Conservation (phyloP, 2,797 vertebrate species). For the Nasua narica region DNA sequence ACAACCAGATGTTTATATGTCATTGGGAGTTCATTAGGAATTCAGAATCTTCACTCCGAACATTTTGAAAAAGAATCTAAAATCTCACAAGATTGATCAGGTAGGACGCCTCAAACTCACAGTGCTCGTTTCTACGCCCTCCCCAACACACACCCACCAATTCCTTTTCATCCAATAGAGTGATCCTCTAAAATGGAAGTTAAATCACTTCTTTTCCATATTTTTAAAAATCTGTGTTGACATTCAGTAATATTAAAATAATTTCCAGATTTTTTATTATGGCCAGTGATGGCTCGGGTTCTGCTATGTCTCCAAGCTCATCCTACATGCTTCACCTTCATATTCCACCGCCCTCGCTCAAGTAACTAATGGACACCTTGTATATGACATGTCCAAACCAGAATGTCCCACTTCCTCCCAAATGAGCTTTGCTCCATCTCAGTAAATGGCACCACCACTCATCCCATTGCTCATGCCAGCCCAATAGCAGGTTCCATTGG, state of each 20-base stretch:
- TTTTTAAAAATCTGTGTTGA: background rate
- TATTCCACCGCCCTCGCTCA: background rate
- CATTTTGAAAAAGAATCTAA: background rate
- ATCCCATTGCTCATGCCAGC: background rate
- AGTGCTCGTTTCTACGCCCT: background rate
- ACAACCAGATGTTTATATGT: background rate
- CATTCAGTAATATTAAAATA: background rate
- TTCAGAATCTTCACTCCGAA: background rate
- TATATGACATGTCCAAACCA: background rate
- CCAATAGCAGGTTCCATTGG: background rate
- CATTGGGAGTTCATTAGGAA: background rate
- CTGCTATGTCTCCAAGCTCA: background rate
- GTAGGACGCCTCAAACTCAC: background rate
- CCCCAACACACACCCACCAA: background rate
- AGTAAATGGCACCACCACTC: background rate
- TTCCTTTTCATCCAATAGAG: background rate
- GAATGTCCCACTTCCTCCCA: background rate
- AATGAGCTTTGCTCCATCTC: background rate
- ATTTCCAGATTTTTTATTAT: background rate
- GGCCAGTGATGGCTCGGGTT: background rate
- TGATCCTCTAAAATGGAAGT: background rate
- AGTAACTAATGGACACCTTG: background rate
- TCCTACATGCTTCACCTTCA: background rate
- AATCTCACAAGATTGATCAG: background rate
- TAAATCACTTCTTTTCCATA: background rate